A percentile compares a stretch with the other conserved stretches of the same genome.
Conservation (phyloP, 2,888 invertebrate species). For the Xestobium rufovillosum region DNA sequence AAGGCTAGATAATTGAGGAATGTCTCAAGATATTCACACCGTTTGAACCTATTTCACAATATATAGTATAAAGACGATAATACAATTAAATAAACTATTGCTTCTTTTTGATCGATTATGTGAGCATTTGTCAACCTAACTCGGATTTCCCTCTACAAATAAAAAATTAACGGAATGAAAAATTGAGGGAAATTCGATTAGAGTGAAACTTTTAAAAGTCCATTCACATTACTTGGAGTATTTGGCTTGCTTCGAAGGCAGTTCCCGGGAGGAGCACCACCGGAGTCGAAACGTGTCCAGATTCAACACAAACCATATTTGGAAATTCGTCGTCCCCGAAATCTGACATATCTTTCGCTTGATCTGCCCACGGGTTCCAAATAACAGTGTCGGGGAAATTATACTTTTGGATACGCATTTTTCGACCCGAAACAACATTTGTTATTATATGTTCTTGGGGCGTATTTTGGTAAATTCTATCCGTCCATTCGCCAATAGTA, state of each 20-base stretch:
- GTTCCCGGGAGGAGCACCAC: slow-evolving; percentile 83
- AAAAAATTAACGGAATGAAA: not conserved
- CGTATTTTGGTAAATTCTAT: slow-evolving; percentile 88
- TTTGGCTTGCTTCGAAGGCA: slow-evolving; percentile 87
- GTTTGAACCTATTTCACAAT: not conserved
- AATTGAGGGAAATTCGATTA: no score
- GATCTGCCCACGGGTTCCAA: slow-evolving; percentile 96
- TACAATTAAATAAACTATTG: no score
- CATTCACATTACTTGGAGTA: slow-evolving; percentile 64
- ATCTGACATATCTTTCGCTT: slow-evolving; percentile 86
- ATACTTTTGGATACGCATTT: slow-evolving; percentile 89
- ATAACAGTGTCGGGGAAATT: slow-evolving; percentile 95
- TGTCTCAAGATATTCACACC: slow-evolving; percentile 19
- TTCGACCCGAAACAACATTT: slow-evolving; percentile 84
- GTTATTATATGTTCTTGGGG: slow-evolving; percentile 89
- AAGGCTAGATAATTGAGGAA: slow-evolving; percentile 38
- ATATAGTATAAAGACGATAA: no score
- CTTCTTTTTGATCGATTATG: no score
- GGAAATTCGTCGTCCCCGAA: slow-evolving; percentile 97
- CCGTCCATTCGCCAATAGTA: slow-evolving; percentile 86
- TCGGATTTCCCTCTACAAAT: not conserved
- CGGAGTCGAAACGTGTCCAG: slow-evolving; percentile 82
- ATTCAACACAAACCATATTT: slow-evolving; percentile 94
- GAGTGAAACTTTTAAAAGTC: no score
- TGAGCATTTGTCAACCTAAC: no score